Evolutionary conservation across 2,888 invertebrate genomes (phyloP).

Genomic region (Clanis bilineata): DNA sequence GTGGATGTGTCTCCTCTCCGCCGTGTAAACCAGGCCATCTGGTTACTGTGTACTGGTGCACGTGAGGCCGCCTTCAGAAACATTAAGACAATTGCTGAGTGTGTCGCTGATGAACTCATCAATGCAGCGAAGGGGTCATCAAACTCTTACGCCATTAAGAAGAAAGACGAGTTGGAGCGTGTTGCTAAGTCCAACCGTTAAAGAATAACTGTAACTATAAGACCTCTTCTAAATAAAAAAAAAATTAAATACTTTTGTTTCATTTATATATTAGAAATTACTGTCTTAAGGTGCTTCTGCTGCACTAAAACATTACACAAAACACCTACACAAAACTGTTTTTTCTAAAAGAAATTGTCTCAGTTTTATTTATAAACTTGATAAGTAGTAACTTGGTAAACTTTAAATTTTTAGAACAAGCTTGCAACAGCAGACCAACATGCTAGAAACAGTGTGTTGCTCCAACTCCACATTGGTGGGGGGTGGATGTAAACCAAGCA

Average conservation of each 20-base stretch:
- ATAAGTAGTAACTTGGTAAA: no score
- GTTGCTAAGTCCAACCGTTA: constrained; percentile 99
- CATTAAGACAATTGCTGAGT: constrained; percentile 99
- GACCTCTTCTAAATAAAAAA: constrained; percentile 43
- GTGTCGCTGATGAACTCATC: constrained; percentile 99
- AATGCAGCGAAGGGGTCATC: constrained; percentile 99
- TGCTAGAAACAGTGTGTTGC: no score
- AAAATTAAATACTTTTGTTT: constrained; percentile 24
- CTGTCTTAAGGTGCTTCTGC: no score
- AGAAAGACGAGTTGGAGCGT: constrained; percentile 99
- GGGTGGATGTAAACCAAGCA: no score
- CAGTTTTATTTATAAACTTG: no score
- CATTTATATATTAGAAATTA: constrained; percentile 15
- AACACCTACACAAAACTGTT: no score
- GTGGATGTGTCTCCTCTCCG: constrained; percentile 99
- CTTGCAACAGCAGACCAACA: no score
- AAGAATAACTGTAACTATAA: constrained; percentile 55
- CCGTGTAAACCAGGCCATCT: constrained; percentile 99
- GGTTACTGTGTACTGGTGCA: constrained; percentile 99
- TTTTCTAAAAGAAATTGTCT: no score
- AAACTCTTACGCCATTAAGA: constrained; percentile 99
- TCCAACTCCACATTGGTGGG: no score
- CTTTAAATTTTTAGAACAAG: no score
- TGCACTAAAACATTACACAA: no score
- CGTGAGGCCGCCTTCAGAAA: constrained; percentile 99